Evolutionary conservation across 2,797 vertebrate species (phyloP).

Genomic region (Anguilla megastoma): DNA sequence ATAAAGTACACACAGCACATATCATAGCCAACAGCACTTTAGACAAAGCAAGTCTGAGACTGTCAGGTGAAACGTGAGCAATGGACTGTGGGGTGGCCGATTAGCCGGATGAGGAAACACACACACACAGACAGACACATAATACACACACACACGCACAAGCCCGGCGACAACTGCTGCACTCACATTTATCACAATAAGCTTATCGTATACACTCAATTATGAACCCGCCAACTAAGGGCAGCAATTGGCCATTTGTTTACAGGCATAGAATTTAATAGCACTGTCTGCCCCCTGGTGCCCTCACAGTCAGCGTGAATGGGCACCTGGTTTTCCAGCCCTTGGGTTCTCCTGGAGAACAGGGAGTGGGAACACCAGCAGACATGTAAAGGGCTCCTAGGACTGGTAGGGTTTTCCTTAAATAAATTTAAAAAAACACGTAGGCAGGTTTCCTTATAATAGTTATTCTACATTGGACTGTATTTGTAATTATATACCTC

Average conservation of each 20-base stretch:
- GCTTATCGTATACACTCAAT: not conserved
- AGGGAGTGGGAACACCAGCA: not conserved
- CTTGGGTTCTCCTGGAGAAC: not conserved
- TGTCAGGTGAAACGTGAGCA: not conserved
- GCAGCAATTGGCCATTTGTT: not conserved
- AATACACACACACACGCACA: not conserved
- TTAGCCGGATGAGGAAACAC: not conserved
- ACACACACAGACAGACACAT: not conserved
- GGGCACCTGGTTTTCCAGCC: not conserved
- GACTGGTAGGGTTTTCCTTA: not conserved
- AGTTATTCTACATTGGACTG: not conserved
- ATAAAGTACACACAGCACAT: conserved; percentile 12
- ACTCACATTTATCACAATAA: not conserved
- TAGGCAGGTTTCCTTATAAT: not conserved
- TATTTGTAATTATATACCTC: not conserved
- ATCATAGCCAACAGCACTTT: not conserved
- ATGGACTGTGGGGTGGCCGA: not conserved
- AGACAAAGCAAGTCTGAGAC: not conserved
- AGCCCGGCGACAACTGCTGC: not conserved
- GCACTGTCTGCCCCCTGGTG: not conserved
- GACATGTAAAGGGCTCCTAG: not conserved
- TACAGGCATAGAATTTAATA: not conserved
- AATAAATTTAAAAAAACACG: not conserved
- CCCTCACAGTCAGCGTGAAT: not conserved
- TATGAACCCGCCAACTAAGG: not conserved